Evolutionary conservation across 1,140 invertebrate genomes (phyloP).

Genomic region (Contarinia nasturtii): DNA sequence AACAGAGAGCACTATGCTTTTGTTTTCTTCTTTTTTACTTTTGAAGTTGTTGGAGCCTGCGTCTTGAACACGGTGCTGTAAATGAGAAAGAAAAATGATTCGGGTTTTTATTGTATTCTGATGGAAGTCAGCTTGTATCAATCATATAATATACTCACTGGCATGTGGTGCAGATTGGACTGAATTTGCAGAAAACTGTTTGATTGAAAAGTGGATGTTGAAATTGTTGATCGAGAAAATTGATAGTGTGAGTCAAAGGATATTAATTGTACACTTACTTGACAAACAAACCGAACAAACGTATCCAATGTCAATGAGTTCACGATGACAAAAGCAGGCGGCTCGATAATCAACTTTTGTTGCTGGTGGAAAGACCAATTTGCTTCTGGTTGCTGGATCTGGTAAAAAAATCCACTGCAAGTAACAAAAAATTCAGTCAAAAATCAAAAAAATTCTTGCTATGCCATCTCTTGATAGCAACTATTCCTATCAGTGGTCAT

Average conservation of each 20-base stretch:
- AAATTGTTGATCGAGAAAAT: slow-evolving; percentile 6
- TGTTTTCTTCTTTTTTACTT: slow-evolving; percentile 41
- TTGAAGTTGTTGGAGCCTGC: slow-evolving; percentile 32
- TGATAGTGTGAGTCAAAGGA: neutral
- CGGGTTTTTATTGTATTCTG: neutral
- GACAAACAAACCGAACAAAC: slow-evolving; percentile 96
- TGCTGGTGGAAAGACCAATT: slow-evolving; percentile 72
- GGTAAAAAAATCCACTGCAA: slow-evolving; percentile 85
- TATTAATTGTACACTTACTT: slow-evolving; percentile 36
- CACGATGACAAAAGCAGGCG: slow-evolving; percentile 95
- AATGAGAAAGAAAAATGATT: slow-evolving; percentile 10
- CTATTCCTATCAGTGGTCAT: no score
- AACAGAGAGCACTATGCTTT: neutral
- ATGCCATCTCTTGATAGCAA: no score
- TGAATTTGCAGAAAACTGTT: slow-evolving; percentile 90
- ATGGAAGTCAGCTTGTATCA: neutral
- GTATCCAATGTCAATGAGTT: slow-evolving; percentile 87
- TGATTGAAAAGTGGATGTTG: slow-evolving; percentile 19
- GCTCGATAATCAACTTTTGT: slow-evolving; percentile 88
- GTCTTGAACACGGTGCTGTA: slow-evolving; percentile 50
- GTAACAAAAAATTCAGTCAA: slow-evolving; percentile 6
- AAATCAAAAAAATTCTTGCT: slow-evolving; percentile 4
- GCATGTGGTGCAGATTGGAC: slow-evolving; percentile 92
- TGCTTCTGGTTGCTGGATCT: slow-evolving; percentile 54
- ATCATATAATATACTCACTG: slow-evolving; percentile 51